phyloP scores from a whole-genome alignment of 2,113 vertebrate species.

The Empidonax traillii region DNA sequence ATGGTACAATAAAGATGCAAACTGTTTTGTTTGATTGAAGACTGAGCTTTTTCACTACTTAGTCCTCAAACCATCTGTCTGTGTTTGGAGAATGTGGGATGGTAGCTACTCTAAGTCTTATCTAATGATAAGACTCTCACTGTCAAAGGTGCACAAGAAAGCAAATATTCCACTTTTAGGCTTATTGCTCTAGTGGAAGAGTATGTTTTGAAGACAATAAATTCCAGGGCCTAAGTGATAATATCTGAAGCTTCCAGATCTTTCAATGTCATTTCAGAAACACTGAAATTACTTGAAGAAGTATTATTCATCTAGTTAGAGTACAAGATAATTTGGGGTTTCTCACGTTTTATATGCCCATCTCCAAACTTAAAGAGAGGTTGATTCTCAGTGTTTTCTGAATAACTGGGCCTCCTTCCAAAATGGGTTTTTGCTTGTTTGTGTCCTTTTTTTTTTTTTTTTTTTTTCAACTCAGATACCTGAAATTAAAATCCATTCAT shows the following conservation, averaged over 20 bases:
- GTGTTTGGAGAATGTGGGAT: conserved; percentile 68
- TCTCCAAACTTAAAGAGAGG: not conserved
- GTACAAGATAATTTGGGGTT: not conserved
- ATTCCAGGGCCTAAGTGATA: not conserved
- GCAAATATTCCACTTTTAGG: conserved; percentile 45
- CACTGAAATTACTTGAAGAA: not conserved
- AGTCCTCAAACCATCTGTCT: conserved; percentile 71
- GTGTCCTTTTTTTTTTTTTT: no score
- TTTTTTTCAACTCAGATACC: not conserved
- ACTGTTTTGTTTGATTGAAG: conserved; percentile 67
- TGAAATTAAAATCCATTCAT: not conserved
- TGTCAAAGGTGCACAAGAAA: conserved; percentile 48
- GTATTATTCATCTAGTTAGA: not conserved
- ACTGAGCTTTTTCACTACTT: conserved; percentile 55
- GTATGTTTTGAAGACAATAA: not conserved
- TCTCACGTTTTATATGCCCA: not conserved
- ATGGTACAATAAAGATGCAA: conserved; percentile 67
- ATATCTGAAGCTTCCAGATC: not conserved
- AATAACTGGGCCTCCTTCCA: not conserved
- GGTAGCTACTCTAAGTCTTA: conserved; percentile 67
- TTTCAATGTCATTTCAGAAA: not conserved
- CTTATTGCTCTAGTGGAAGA: not conserved
- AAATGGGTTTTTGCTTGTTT: not conserved
- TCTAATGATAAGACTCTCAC: conserved; percentile 67
- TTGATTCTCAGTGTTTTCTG: not conserved